phyloP scores from a whole-genome alignment of 2,113 vertebrate species.

The Tylochromis polylepis region DNA sequence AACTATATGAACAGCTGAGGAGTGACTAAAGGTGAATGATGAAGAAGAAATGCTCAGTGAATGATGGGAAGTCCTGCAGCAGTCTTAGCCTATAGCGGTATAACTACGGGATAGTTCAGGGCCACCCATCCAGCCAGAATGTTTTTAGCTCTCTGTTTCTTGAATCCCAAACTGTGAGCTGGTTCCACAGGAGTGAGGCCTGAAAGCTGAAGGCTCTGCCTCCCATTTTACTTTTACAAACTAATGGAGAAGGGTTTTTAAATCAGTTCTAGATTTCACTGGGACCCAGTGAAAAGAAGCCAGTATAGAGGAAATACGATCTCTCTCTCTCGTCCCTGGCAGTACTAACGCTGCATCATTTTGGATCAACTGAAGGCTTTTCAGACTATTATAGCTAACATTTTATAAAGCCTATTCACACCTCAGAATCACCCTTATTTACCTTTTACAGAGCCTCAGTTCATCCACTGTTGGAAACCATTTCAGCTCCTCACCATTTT shows the following conservation, averaged over 20 bases:
- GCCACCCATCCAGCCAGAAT: background rate
- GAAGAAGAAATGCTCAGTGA: background rate
- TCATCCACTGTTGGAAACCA: background rate
- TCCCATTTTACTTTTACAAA: background rate
- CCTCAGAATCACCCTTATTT: background rate
- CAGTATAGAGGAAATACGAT: background rate
- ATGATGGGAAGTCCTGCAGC: background rate
- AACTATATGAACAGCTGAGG: background rate
- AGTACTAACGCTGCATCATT: background rate
- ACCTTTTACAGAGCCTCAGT: background rate
- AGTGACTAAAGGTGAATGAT: background rate
- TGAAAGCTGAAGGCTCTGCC: background rate
- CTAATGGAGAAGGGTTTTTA: background rate
- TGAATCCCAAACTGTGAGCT: background rate
- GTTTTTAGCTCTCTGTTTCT: background rate
- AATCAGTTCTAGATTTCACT: background rate
- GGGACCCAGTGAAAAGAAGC: background rate
- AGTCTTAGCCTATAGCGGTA: background rate
- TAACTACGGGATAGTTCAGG: background rate
- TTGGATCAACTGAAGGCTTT: background rate
- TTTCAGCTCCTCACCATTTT: accelerated
- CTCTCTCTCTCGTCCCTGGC: background rate
- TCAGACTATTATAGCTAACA: background rate
- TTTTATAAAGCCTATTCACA: background rate
- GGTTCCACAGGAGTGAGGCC: background rate